Percentiles rank a stretch among this genome's conserved stretches.
These are phyloP conservation scores for Epistrophe grossulariae DNA, from an alignment of 2,888 invertebrate genomes.

Conservation along the genomic window DNA sequence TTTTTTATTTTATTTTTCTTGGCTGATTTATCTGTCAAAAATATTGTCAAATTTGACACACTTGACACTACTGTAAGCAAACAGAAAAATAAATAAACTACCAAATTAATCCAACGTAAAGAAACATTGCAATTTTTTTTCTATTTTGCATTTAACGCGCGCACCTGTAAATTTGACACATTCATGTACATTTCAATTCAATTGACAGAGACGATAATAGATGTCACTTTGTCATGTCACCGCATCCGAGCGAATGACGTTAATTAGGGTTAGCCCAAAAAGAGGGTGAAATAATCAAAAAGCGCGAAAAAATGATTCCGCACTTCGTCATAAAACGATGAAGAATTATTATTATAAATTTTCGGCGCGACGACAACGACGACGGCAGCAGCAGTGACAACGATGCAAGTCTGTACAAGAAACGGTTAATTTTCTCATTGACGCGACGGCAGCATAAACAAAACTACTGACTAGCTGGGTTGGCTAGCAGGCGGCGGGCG, in stretches of 20 bases:
- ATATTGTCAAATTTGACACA: constrained; percentile 12
- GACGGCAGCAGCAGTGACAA: constrained; percentile 26
- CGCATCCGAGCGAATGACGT: constrained; percentile 35
- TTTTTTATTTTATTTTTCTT: background rate
- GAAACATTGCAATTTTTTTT: constrained; percentile 40
- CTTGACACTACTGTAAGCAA: constrained; percentile 34
- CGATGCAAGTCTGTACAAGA: constrained; percentile 58
- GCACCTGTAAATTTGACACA: constrained; percentile 55
- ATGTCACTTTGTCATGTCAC: constrained; percentile 61
- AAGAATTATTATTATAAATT: constrained; percentile 22
- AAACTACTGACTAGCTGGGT: constrained; percentile 69
- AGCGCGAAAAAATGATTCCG: constrained; percentile 47
- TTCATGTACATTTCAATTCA: constrained; percentile 40
- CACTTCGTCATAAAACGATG: constrained; percentile 4
- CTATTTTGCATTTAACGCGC: constrained; percentile 32
- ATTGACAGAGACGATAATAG: constrained; percentile 46
- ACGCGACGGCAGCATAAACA: constrained; percentile 75
- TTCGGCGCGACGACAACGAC: constrained; percentile 41
- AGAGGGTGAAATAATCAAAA: constrained; percentile 35
- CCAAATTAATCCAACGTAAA: constrained; percentile 42
- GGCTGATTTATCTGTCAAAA: constrained; percentile 48
- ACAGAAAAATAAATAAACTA: constrained; percentile 21
- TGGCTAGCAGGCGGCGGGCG: constrained; percentile 72
- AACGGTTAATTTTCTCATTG: constrained; percentile 71
- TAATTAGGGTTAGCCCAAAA: constrained; percentile 30